These are phyloP conservation scores for Electrona antarctica DNA, from an alignment of 2,113 vertebrate genomes.

Conservation along the genomic window DNA sequence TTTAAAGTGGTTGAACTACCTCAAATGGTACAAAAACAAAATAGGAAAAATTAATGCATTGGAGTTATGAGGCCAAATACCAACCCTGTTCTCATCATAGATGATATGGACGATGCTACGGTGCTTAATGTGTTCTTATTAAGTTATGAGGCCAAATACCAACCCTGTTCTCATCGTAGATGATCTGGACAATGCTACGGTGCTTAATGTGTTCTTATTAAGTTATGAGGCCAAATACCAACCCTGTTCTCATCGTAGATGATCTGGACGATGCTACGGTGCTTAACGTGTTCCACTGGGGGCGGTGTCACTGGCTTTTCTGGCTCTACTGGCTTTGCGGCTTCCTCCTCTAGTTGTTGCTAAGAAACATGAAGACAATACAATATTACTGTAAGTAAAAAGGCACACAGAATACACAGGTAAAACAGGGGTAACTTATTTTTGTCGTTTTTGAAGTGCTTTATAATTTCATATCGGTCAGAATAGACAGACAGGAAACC, in stretches of 20 bases:
- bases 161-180: constrained; percentile 97
- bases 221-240: too few relatives aligned
- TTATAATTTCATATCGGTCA: too few relatives aligned
- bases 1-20: too few relatives aligned
- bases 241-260: constrained; percentile 98
- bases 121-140: constrained; percentile 98
- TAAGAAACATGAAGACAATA: constrained; percentile 78
- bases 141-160: too few relatives aligned
- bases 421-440: not conserved
- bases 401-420: not conserved
- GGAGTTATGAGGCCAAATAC: too few relatives aligned
- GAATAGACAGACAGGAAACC: too few relatives aligned
- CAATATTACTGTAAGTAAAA: constrained; percentile 9
- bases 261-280: constrained; percentile 98
- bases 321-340: constrained; percentile 96
- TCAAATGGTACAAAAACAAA: too few relatives aligned
- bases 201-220: constrained; percentile 95
- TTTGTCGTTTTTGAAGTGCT: not conserved
- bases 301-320: constrained; percentile 96
- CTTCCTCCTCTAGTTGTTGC: constrained; percentile 99
- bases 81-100: constrained; percentile 98
- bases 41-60: too few relatives aligned
- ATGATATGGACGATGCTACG: constrained; percentile 99
- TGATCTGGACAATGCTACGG: constrained; percentile 98
- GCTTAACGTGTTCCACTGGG: constrained; percentile 94